phyloP scores from a whole-genome alignment of 1,140 invertebrate species.

The Aphidius gifuensis region DNA sequence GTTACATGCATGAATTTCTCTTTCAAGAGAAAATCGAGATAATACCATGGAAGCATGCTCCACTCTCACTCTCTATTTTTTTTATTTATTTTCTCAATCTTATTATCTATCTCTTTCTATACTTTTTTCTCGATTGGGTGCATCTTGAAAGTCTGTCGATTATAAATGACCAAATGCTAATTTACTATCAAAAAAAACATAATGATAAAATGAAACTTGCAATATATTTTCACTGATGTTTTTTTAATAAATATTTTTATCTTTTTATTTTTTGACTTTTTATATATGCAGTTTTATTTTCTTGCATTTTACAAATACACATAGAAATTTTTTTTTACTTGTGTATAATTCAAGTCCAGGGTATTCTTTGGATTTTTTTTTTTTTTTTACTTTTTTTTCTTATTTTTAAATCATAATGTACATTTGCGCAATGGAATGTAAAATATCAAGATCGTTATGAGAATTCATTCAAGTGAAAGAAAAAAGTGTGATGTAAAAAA shows the following conservation, averaged over 20 bases:
- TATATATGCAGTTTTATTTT: no score
- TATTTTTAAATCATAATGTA: background rate
- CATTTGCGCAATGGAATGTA: slow-evolving; percentile 11
- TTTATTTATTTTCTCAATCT: no score
- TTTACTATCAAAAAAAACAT: background rate
- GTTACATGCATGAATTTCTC: no score
- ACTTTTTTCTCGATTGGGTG: background rate
- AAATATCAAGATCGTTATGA: slow-evolving; percentile 5
- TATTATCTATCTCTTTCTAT: no score
- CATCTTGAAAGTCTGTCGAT: slow-evolving; percentile 18
- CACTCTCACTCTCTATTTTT: no score
- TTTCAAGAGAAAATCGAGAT: background rate
- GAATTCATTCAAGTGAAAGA: background rate
- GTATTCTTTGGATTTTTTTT: background rate
- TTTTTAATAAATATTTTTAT: background rate
- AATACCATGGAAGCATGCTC: background rate
- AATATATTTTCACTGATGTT: slow-evolving; percentile 12
- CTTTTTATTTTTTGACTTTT: background rate
- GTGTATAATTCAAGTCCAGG: background rate
- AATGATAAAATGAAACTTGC: background rate
- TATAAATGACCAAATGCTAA: slow-evolving; percentile 27
- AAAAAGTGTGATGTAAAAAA: no score
- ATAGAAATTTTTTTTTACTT: background rate
- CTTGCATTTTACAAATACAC: background rate
- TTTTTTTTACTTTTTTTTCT: background rate